Evolutionary conservation across 2,888 invertebrate species (phyloP).

Genomic region (Cerceris ruficornis): DNA sequence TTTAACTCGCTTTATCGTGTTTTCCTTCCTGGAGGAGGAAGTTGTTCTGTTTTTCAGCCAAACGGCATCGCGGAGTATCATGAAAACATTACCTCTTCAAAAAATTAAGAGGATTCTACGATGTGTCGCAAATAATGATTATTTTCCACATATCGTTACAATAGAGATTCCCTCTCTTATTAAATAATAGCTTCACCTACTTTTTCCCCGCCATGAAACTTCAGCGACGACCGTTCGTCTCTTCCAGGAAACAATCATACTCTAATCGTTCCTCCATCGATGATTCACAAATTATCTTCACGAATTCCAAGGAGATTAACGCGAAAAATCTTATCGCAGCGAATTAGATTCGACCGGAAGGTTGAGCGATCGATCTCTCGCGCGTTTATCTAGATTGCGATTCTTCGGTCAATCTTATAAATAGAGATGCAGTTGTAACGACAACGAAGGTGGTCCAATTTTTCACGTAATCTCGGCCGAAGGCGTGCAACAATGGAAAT

Average conservation of each 20-base stretch:
- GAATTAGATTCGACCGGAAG: background rate
- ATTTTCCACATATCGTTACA: constrained; percentile 15
- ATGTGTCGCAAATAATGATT: constrained; percentile 5
- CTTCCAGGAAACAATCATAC: no score
- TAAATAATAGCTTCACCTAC: background rate
- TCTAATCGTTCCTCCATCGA: no score
- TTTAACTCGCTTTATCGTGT: constrained; percentile 8
- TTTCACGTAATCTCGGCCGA: constrained; percentile 28
- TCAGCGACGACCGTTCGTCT: no score
- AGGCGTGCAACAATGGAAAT: constrained; percentile 16
- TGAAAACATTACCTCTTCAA: constrained; percentile 23
- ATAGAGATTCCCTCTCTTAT: constrained; percentile 25
- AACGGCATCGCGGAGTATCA: constrained; percentile 8
- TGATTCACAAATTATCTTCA: no score
- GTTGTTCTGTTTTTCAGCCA: constrained; percentile 27
- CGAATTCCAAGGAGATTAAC: no score
- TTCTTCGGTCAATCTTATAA: constrained; percentile 29
- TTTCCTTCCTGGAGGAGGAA: background rate
- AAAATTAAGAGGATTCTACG: constrained; percentile 27
- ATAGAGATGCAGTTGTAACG: constrained; percentile 23
- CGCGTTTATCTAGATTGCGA: no score
- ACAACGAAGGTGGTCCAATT: constrained; percentile 39
- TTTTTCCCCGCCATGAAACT: background rate
- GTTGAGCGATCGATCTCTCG: no score
- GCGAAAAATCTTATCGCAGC: background rate